Evolutionary conservation across 2,888 invertebrate genomes (phyloP).

Genomic region (Bugula neritina): DNA sequence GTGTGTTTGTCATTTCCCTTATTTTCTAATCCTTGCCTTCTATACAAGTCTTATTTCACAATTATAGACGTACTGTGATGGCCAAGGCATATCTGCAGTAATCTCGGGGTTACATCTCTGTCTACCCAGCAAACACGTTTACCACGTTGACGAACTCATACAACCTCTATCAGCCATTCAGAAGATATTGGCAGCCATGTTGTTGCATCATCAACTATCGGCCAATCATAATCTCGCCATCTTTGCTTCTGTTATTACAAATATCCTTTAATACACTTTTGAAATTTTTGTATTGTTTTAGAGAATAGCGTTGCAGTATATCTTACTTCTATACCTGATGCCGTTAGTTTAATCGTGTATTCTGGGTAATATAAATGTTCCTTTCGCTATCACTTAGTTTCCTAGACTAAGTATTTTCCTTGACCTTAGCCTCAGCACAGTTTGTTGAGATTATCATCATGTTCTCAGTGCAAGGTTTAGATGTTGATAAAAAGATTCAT

Average conservation of each 20-base stretch:
- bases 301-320: no score
- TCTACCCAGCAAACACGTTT: neutral
- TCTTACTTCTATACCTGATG: no score
- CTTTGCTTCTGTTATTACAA: neutral
- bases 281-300: no score
- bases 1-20: no score
- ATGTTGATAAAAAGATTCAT: neutral
- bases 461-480: neutral
- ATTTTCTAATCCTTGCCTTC: no score
- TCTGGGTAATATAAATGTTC: no score
- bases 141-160: neutral
- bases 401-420: no score
- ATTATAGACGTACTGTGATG: neutral
- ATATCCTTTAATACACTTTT: slow-evolving; percentile 19
- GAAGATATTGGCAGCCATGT: neutral
- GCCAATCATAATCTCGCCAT: neutral
- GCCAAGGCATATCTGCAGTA: neutral
- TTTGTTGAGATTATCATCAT: neutral
- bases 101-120: neutral
- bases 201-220: slow-evolving; percentile 13
- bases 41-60: no score
- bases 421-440: neutral
- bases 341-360: no score
- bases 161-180: neutral
- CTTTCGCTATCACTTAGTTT: no score